Evolutionary conservation across 1,140 invertebrate genomes (phyloP).

Genomic region (Euwallacea similis): DNA sequence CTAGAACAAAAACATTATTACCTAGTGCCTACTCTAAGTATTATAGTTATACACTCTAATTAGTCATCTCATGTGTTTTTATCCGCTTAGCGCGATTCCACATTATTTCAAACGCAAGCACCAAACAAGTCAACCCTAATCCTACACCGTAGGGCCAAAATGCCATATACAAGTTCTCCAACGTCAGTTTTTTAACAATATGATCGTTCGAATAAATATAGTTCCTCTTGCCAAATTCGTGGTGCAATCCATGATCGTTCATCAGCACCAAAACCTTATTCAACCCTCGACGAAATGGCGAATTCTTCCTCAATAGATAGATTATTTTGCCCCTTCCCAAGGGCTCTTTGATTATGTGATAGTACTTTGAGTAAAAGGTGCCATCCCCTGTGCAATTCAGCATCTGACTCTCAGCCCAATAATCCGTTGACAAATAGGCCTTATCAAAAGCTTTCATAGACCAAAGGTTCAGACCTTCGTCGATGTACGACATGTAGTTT

Average conservation of each 20-base stretch:
- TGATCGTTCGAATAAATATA: constrained; percentile 3
- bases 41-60: no score
- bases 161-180: no score
- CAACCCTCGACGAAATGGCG: constrained; percentile 1
- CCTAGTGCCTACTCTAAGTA: no score
- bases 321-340: constrained; percentile 19
- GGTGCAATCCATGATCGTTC: constrained; percentile 18
- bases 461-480: not conserved
- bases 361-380: constrained; percentile 2
- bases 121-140: no score
- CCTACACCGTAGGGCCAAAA: no score
- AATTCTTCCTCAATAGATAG: constrained; percentile 16
- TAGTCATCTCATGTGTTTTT: no score
- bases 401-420: constrained; percentile 5
- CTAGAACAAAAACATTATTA: no score
- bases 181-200: not conserved
- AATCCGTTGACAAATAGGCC: constrained; percentile 7
- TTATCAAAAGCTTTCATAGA: not conserved
- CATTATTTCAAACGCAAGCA: no score
- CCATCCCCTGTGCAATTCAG: not conserved
- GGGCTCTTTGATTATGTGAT: constrained; percentile 24
- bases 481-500: constrained; percentile 7
- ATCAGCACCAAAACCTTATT: constrained; percentile 7
- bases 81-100: no score
- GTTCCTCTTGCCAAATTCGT: constrained; percentile 10